Conservation (phyloP, 2,797 vertebrate species). For the Hapalemur alaotrensis region DNA sequence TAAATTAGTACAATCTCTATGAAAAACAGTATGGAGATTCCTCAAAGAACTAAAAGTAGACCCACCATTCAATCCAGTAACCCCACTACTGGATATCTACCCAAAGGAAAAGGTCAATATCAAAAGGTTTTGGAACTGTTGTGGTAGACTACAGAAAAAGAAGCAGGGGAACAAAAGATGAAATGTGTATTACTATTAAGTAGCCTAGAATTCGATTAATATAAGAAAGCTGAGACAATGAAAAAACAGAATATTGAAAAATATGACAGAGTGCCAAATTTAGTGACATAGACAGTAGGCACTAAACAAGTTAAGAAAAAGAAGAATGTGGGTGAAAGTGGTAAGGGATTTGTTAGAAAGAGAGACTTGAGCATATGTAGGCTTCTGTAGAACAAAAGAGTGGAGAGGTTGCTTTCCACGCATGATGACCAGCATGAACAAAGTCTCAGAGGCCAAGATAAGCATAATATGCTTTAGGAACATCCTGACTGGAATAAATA, state of each 20-base stretch:
- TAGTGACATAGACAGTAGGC: not conserved
- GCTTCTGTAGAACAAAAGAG: constrained; percentile 22
- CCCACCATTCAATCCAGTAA: no score
- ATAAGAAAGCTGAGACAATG: constrained; percentile 1
- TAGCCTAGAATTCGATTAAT: not conserved
- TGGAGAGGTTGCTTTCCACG: not conserved
- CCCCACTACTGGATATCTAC: no score
- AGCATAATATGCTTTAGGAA: not conserved
- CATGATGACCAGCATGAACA: not conserved
- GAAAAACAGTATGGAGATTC: no score
- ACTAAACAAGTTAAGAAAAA: constrained; percentile 13
- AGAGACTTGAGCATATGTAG: not conserved
- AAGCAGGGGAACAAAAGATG: not conserved
- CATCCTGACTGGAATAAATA: constrained; percentile 7
- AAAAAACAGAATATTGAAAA: constrained; percentile 16
- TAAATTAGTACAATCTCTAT: no score
- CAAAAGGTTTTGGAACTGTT: not conserved
- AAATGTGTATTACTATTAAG: not conserved
- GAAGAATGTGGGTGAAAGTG: not conserved
- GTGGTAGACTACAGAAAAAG: not conserved
- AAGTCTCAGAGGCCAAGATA: not conserved
- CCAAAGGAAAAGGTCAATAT: not conserved
- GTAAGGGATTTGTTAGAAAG: constrained; percentile 17
- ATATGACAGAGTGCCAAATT: not conserved
- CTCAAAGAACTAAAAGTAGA: no score